phyloP scores from a whole-genome alignment of 2,113 vertebrate genomes.

The Apodemus speciosus region DNA sequence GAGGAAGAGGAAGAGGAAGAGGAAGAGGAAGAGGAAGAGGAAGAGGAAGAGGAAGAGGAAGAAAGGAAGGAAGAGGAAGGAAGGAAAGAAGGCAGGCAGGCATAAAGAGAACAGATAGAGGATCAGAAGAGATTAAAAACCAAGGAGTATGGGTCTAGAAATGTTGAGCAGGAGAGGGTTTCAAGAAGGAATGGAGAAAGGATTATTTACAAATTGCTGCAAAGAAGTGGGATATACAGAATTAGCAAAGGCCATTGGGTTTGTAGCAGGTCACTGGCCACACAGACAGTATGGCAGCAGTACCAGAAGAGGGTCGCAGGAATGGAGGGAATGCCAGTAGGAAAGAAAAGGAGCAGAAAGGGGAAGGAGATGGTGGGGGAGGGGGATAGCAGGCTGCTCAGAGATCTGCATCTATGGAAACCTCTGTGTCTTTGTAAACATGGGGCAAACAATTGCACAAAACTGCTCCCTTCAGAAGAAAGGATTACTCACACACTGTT shows the following conservation, averaged over 20 bases:
- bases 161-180: neutral
- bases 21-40: too few relatives aligned
- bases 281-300: neutral
- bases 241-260: neutral
- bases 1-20: too few relatives aligned
- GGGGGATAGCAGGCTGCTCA: neutral
- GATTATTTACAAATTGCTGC: neutral
- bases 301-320: neutral
- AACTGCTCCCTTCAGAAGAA: conserved; percentile 67
- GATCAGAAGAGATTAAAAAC: neutral
- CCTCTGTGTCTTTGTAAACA: conserved; percentile 40
- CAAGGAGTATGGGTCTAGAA: neutral
- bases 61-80: too few relatives aligned
- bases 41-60: too few relatives aligned
- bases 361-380: neutral
- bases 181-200: neutral
- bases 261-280: neutral
- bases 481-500: conserved; percentile 71
- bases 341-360: neutral
- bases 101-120: neutral
- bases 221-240: neutral
- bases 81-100: too few relatives aligned
- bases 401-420: conserved; percentile 27
- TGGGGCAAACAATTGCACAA: conserved; percentile 53
- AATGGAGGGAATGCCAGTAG: neutral